Evolutionary conservation across 2,888 invertebrate species (phyloP), one percentile per base, ranked within the genome.

Genomic region (Nemapogon koenigi): DNA sequence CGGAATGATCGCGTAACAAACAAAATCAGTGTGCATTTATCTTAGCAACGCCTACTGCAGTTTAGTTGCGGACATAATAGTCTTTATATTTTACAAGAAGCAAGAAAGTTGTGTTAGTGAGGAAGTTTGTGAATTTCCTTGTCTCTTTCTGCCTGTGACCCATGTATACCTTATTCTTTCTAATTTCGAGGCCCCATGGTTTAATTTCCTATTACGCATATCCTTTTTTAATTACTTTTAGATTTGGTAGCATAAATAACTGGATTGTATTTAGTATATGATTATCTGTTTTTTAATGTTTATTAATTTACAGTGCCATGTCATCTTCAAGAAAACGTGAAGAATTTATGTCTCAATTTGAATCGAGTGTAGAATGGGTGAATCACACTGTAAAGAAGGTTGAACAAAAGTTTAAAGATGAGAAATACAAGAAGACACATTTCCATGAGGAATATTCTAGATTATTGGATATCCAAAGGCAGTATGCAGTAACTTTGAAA

Each of bases 291-390:
- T n/a, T n/a, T n/a, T n/a, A n/a, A n/a, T n/a, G n/a, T n/a, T 37
- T 13, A 31, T 19, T 44, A 37, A 43, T 54, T 53, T 57, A 38
- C 56, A 91, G 91, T 59, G 95, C 95, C 2, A 91, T 94, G 89
- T 83, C 87, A 30, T 89, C 90, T 7, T 71, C 83, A 3, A 83
- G 86, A 46, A 87, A 89, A 16, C 88, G 91, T 50, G 93, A 94
- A 53, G 92, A 96, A 57, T 97, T 97, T 62, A 83, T 96, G 55
- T 84, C 88, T 41, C 95, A 97, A 62, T 89, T 97, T 55, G 91
- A 95, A 58, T 84, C 87, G 11, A 95, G 96, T 55, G 90, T 94
- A 2, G 90, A 91, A 18, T 91, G 93, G 51, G 89, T 97, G n/a
- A 88, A 89, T 56, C 89, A 89, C 55, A 94, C 92, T 25, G 89